Evolutionary conservation across 2,888 invertebrate genomes (phyloP), one percentile per base, ranked within the genome.

Genomic region (Orthonychiurus folsomi): DNA sequence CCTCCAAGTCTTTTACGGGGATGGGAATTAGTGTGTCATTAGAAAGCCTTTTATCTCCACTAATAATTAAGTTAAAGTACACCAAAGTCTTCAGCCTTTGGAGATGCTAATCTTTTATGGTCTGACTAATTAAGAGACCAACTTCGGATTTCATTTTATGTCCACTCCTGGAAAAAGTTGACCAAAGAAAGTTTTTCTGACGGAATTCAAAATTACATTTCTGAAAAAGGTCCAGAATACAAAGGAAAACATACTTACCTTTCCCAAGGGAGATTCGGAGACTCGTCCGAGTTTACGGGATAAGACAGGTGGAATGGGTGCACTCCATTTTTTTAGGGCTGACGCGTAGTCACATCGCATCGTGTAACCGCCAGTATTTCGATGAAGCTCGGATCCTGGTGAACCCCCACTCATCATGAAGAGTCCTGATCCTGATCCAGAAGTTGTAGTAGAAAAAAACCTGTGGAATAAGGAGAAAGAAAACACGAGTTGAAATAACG

Each of bases 231-330:
- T n/a, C n/a, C n/a, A n/a, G n/a, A n/a, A n/a, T n/a, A n/a, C n/a
- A n/a, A n/a, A n/a, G n/a, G n/a, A n/a, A n/a, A n/a, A n/a, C n/a
- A n/a, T 18, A 27, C 70, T 69, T 61, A 72, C 72, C 68, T 72
- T 72, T 60, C 72, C 72, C 66, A 72, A 62, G 24, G 72, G 72
- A 64, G 72, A 70, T 20, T 70, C 70, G 12, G 69, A 66, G 20
- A 56, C 61, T 27, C 72, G 66, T 47, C 72, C 70, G 61, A 72
- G 64, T 61, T 70, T 72, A 21, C 72, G 50, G n/a, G 68, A 69
- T n/a, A 71, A 64, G 3, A 66, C 66, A 54, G 72, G 72, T 60
- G 72, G 72, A 48, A 72, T 65, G 18, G 72, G 72, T 9, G 70
- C 72, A 60, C 67, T 69, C 68, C 69, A 72, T 65, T 72, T 72